phyloP scores from a whole-genome alignment of 2,888 invertebrate genomes.

The Terebella lapidaria region DNA sequence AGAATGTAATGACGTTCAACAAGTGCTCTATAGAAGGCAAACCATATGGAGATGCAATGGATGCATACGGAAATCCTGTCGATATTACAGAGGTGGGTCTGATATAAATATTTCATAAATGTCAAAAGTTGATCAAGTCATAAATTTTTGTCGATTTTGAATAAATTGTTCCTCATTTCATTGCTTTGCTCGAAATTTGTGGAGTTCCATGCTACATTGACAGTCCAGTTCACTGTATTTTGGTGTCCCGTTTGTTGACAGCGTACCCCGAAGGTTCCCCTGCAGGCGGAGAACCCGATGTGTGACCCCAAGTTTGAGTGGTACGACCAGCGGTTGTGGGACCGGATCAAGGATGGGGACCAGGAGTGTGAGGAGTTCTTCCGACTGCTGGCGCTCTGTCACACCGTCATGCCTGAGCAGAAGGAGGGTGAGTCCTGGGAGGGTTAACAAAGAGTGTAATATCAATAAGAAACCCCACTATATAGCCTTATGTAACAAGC shows the following conservation, averaged over 20 bases:
- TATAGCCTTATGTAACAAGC: not conserved
- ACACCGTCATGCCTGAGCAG: slow-evolving; percentile 97
- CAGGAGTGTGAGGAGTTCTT: slow-evolving; percentile 80
- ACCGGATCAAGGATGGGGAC: slow-evolving; percentile 72
- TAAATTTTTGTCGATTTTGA: too few species aligned
- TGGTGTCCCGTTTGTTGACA: too few species aligned
- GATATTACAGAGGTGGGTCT: slow-evolving; percentile 74
- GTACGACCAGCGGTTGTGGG: slow-evolving; percentile 80
- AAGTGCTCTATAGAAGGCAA: slow-evolving; percentile 93
- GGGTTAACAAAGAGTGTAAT: not conserved
- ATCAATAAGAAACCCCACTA: not conserved
- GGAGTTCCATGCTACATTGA: too few species aligned
- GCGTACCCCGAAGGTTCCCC: slow-evolving; percentile 78
- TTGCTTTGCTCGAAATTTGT: too few species aligned
- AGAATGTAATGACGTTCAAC: slow-evolving; percentile 99
- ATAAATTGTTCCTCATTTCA: too few species aligned
- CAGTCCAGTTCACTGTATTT: too few species aligned
- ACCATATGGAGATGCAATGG: slow-evolving; percentile 86
- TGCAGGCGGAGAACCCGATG: slow-evolving; percentile 86
- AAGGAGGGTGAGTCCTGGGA: slow-evolving; percentile 63
- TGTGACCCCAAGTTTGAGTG: slow-evolving; percentile 90
- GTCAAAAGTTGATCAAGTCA: not conserved
- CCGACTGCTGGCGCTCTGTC: slow-evolving; percentile 87
- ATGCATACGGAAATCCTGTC: slow-evolving; percentile 77
- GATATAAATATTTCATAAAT: not conserved